Base-by-base conservation (phyloP, 64 coral and sea anemone species). In the Hydrozoanthus tunicans region DNA sequence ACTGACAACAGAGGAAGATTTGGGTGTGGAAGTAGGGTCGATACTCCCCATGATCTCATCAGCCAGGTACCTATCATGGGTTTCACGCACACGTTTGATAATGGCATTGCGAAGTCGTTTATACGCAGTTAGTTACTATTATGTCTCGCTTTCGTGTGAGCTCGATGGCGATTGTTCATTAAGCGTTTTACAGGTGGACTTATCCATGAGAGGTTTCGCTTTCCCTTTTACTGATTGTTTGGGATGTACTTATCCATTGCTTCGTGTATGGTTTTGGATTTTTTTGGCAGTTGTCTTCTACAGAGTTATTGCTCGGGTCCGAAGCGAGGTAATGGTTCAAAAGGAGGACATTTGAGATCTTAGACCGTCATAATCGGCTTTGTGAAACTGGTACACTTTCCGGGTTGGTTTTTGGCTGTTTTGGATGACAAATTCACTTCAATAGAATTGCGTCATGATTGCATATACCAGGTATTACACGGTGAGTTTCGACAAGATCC, bases 321-420 rank as follows among this genome's bases (percentile, higher is more conserved):
- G n/a, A 89, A 58, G n/a, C 64, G 6, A 59, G 54, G 51, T 89
- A 89, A 56, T 89, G 54, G 4, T 54, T 59, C 58, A 12, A 51
- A 86, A 92, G 3, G 13, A 53, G 62, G 71, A 84, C 59, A 86
- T 7, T 9, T 56, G 27, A 32, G 82, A 77, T 78, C 82, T 77
- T 56, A 93, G 72, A 57, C 91, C 73, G 59, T 77, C 58, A 70
- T 77, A 79, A 23, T 89, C 73, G 52, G 58, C 82, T 69, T 89
- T 89, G 75, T 93, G 82, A 51, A 79, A 93, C 72, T 79, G 59
- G 11, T 62, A 74, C 0, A 86, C 61, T 85, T 92, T 92, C 55
- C 14, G 67, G 3, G 91, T 56, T 64, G 91, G 80, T 65, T 92
- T 76, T 7, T 81, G 65, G 20, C 23, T 69, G 75, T 69, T 58